These are phyloP conservation scores for Caenorhabditis briggsae DNA, from an alignment of 1,140 invertebrate genomes.

Conservation along the genomic window DNA sequence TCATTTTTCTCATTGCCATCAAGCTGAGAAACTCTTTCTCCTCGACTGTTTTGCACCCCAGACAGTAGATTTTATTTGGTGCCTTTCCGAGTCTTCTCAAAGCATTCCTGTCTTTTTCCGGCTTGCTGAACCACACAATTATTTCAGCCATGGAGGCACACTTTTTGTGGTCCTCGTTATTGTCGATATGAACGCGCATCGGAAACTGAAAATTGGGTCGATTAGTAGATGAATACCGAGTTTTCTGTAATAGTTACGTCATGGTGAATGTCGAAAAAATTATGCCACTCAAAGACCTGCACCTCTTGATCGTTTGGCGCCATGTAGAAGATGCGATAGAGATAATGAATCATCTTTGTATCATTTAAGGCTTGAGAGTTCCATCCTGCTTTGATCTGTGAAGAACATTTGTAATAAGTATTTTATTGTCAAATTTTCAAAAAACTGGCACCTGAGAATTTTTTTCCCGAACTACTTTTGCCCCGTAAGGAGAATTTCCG, in stretches of 20 bases:
- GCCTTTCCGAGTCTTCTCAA: background rate
- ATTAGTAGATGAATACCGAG: too few species aligned
- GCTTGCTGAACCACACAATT: background rate
- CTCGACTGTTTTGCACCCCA: constrained; percentile 19
- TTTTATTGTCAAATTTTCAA: too few species aligned
- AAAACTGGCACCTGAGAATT: too few species aligned
- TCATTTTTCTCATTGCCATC: background rate
- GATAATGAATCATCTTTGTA: constrained; percentile 20
- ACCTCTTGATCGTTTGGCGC: constrained; percentile 20
- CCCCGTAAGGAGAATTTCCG: too few species aligned
- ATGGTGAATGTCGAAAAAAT: constrained; percentile 4
- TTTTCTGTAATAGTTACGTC: background rate
- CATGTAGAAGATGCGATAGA: constrained; percentile 41
- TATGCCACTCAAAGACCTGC: constrained; percentile 16
- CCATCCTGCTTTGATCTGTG: background rate
- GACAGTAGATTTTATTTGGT: constrained; percentile 14
- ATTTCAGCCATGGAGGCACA: constrained; percentile 10
- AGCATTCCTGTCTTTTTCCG: constrained; percentile 6
- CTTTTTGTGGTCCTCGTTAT: constrained; percentile 13
- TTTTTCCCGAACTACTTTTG: too few species aligned
- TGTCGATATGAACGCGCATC: constrained; percentile 34
- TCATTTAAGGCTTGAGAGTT: background rate
- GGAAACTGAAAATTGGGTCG: constrained; percentile 7
- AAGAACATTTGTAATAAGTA: too few species aligned
- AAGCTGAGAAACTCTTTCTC: constrained; percentile 38